phyloP scores from a whole-genome alignment of 2,113 vertebrate genomes.

The Microcebus jonahi region DNA sequence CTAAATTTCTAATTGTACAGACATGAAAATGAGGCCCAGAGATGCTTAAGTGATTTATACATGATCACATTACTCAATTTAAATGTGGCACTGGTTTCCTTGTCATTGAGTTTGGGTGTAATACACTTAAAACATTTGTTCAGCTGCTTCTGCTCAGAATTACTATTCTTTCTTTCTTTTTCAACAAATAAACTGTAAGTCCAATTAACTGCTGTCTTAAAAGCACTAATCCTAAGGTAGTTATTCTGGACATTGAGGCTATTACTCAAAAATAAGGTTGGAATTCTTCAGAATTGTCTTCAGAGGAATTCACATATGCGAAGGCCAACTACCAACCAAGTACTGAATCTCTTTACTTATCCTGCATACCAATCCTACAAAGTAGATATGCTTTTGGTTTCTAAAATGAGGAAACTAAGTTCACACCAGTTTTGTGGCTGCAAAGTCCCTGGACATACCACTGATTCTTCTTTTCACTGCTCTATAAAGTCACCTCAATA shows the following conservation, averaged over 20 bases:
- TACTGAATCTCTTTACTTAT: neutral
- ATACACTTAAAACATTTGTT: conserved; percentile 6
- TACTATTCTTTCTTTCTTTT: neutral
- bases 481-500: neutral
- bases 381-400: neutral
- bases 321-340: neutral
- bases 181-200: neutral
- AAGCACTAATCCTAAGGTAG: neutral
- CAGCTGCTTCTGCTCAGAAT: conserved; percentile 17
- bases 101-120: neutral
- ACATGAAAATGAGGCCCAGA: neutral
- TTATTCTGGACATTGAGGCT: neutral
- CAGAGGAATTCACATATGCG: neutral
- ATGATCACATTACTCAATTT: neutral
- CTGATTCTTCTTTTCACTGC: neutral
- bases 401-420: neutral
- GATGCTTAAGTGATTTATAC: neutral
- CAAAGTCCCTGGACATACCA: neutral
- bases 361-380: neutral
- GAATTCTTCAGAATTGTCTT: conserved; percentile 33
- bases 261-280: neutral
- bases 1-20: neutral
- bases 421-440: neutral
- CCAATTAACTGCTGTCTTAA: neutral
- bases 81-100: neutral